phyloP scores from a whole-genome alignment of 2,888 invertebrate species.

The Conomelus anceps region DNA sequence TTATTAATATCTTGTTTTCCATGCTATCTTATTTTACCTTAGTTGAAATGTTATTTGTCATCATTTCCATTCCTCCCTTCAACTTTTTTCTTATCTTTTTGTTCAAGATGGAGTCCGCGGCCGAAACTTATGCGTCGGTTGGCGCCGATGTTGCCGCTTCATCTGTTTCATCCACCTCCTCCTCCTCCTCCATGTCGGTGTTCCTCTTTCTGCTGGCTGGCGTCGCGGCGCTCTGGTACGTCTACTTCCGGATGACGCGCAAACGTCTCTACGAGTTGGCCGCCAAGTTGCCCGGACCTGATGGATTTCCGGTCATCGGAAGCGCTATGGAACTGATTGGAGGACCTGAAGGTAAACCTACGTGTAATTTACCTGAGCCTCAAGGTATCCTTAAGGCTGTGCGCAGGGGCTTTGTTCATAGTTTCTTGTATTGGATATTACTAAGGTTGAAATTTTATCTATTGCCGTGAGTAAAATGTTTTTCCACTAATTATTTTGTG shows the following conservation, averaged over 20 bases:
- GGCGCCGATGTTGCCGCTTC: too few relatives aligned
- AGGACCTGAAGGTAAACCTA: constrained; percentile 45
- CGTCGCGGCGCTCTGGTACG: constrained; percentile 60
- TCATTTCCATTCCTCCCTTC: neutral
- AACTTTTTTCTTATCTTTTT: neutral
- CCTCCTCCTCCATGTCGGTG: neutral
- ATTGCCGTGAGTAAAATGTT: too few relatives aligned
- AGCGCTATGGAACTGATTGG: constrained; percentile 68
- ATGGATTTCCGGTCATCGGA: constrained; percentile 64
- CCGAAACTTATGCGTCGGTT: too few relatives aligned
- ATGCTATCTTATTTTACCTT: too few relatives aligned
- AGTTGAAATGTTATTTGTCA: neutral
- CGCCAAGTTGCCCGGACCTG: constrained; percentile 63
- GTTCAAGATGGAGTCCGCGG: neutral
- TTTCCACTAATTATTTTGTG: too few relatives aligned
- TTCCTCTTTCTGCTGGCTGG: constrained; percentile 68
- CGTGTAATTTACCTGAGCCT: too few relatives aligned
- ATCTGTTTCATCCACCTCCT: too few relatives aligned
- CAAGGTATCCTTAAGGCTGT: too few relatives aligned
- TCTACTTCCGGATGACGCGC: constrained; percentile 56
- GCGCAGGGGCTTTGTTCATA: too few relatives aligned
- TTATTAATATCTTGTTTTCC: too few relatives aligned
- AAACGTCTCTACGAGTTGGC: constrained; percentile 55
- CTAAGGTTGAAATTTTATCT: too few relatives aligned
- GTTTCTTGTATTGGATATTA: too few relatives aligned